Evolutionary conservation across 2,797 vertebrate species (phyloP), one percentile per base, ranked within the genome.

Genomic region (Alosa sapidissima): DNA sequence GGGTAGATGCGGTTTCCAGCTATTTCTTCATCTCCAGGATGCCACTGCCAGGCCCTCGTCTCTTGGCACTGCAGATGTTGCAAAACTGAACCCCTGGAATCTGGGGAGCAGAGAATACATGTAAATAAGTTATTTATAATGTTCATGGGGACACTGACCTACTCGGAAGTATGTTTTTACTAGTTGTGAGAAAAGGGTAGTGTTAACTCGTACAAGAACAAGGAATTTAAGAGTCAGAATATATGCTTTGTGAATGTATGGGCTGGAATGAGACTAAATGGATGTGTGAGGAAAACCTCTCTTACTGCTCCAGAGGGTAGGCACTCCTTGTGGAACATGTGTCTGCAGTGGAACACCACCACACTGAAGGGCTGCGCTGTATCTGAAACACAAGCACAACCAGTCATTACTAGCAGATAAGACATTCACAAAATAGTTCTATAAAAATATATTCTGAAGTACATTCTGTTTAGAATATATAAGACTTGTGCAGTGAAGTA

Each of bases 321-420:
- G 91, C 98, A 99, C 86, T 99, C 98, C 87, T 97, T 99, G 91
- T 99, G 98, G 92, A 99, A 99, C 98, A 99, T 98, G 84, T 99
- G 98, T 88, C 98, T 97, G 94, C 98, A 99, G 92, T 99, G 96
- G 93, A 99, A 99, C 88, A 98, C 96, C n/a, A 98, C 96, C 89
- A 97, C 93, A 0, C 92, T 96, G 94, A 97, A 99, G 60, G 95
- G 90, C 88, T 97, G 97, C 14, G 97, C 96, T 86, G 96, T 97
- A 88, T 99, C 98, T 99, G 91, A 82, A 93, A 93, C 84, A 91
- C 2, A 89, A 19, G 9, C 13, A 81, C 36, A 88, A 52, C 11
- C 28, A 85, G 33, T 10, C 60, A 65, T 65, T 11, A 65, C n/a
- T 10, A 51, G 49, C 49, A 52, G 51, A 52, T 11, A 84, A 28